phyloP scores from a whole-genome alignment of 2,113 vertebrate species.

The Scartelaos histophorus region DNA sequence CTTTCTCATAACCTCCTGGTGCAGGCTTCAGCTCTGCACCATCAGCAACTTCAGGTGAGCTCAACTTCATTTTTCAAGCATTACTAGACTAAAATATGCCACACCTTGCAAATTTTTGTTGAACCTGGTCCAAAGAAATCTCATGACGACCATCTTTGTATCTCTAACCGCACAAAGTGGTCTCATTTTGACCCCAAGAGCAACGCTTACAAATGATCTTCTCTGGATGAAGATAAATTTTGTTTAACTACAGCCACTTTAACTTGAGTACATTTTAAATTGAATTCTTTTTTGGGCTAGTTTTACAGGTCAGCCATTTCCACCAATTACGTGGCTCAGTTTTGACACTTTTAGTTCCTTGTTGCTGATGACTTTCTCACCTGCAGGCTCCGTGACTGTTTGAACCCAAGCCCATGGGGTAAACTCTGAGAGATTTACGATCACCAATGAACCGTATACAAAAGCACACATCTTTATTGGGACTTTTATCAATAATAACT shows the following conservation, averaged over 20 bases:
- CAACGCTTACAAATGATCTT: too few relatives aligned
- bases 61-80: constrained; percentile 41
- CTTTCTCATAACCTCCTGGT: constrained; percentile 19
- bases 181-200: too few relatives aligned
- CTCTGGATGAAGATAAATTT: too few relatives aligned
- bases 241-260: too few relatives aligned
- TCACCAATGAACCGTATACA: constrained; percentile 19
- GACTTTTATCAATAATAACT: constrained; percentile 35
- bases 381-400: constrained; percentile 59
- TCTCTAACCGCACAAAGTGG: too few relatives aligned
- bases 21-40: constrained; percentile 7
- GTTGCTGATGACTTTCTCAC: constrained; percentile 50
- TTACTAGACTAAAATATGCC: not conserved
- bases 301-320: not conserved
- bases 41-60: constrained; percentile 23
- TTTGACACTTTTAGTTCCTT: constrained; percentile 45
- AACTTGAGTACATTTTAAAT: not conserved
- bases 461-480: constrained; percentile 42
- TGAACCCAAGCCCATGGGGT: constrained; percentile 45
- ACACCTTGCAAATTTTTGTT: constrained; percentile 6
- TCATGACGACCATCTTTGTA: too few relatives aligned
- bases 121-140: not conserved
- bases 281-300: not conserved
- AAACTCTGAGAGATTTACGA: constrained; percentile 62
- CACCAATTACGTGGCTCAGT: constrained; percentile 15